Evolutionary conservation across 2,113 vertebrate species (phyloP), one percentile per base, ranked within the genome.

Genomic region (Paraplagusia blochii): DNA sequence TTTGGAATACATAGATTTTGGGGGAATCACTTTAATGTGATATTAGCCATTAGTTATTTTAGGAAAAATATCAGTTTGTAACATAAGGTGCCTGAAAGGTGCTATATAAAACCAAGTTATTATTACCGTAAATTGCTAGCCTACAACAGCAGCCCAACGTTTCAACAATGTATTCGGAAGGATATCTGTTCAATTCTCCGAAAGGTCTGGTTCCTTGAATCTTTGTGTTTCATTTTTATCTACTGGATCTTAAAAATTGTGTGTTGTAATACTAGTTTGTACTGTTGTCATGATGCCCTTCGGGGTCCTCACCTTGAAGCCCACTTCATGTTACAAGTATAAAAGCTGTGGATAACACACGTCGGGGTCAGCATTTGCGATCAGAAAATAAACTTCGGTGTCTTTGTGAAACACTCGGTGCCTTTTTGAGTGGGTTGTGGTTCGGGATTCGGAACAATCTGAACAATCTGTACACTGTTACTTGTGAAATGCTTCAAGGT

Each of bases 221-320:
- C 44, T 66, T 48, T 76, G 44, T 78, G 50, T 63, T 53, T 69
- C 52, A 15, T 72, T 72, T 57, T 54, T 74, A 76, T 80, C 76
- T 83, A 79, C 66, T 84, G 75, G 69, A 84, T 73, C 66, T 76
- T 40, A 71, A 38, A 19, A 15, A n/a, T 3, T 4, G 56, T 80
- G 74, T 72, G 64, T 11, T 72, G 66, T 61, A 54, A 47, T 56
- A 60, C 8, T 69, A 17, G 72, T 34, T 68, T 36, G 42, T 68
- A 53, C 51, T 63, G 66, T 53, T 47, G 9, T 61, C 44, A 67
- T 55, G 48, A 11, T 44, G 53, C 65, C 68, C 48, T 45, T 66
- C 63, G 63, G 36, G 66, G 44, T 55, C 62, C 65, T 49, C 36
- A 59, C 19, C 42, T 36, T 42, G 63, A 58, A 2, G 5, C 35